Evolutionary conservation across 2,888 invertebrate species (phyloP).

Genomic region (Vesta saturnalis): DNA sequence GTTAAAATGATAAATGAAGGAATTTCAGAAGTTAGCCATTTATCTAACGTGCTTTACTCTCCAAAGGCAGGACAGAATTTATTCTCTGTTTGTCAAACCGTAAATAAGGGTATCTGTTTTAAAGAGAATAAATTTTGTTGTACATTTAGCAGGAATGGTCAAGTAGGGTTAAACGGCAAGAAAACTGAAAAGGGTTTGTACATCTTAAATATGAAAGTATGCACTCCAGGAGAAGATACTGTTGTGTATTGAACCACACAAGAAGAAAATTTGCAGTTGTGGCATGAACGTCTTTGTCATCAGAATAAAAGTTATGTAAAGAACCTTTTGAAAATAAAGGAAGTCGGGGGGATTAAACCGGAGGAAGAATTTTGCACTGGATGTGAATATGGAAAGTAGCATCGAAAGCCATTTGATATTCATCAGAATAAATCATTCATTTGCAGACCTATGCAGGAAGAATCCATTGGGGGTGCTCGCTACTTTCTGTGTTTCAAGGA

Average conservation of each 20-base stretch:
- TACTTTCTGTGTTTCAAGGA: constrained; percentile 49
- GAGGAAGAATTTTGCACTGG: background rate
- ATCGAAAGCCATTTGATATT: background rate
- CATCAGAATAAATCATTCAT: background rate
- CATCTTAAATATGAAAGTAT: background rate
- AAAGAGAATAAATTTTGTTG: background rate
- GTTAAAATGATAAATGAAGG: background rate
- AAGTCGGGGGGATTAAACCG: background rate
- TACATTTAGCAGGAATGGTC: background rate
- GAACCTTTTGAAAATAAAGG: background rate
- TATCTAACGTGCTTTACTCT: background rate
- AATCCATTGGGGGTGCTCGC: constrained; percentile 44
- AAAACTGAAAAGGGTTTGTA: background rate
- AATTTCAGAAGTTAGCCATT: background rate
- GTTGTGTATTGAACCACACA: background rate
- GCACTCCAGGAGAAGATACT: background rate
- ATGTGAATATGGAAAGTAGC: background rate
- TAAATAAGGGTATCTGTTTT: background rate
- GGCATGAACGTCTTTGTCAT: background rate
- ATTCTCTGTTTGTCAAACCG: background rate
- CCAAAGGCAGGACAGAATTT: background rate
- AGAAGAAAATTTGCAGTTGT: background rate
- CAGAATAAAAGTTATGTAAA: background rate
- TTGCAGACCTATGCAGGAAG: constrained; percentile 20
- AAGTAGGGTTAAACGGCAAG: background rate